phyloP scores from a whole-genome alignment of 2,888 invertebrate genomes.

The Aproaerema taeniolella region DNA sequence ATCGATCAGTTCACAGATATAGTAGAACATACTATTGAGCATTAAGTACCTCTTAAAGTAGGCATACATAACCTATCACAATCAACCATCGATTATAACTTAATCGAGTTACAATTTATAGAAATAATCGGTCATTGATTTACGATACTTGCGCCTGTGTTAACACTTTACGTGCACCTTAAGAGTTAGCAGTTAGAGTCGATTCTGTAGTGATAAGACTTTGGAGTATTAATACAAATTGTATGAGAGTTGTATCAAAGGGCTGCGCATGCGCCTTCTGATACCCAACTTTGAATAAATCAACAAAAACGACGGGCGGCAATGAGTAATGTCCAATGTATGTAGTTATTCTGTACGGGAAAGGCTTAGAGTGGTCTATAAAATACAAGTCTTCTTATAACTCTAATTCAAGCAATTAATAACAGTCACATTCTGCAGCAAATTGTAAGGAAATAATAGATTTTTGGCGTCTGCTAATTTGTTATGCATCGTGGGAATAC shows the following conservation, averaged over 20 bases:
- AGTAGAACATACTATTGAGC: too few relatives aligned
- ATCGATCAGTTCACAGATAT: too few relatives aligned
- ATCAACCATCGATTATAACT: constrained; percentile 68
- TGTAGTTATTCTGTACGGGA: constrained; percentile 43
- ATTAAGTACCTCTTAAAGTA: constrained; percentile 4
- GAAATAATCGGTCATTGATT: constrained; percentile 74
- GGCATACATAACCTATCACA: constrained; percentile 33
- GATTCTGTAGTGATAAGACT: constrained; percentile 22
- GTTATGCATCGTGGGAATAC: too few relatives aligned
- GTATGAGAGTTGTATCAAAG: constrained; percentile 67
- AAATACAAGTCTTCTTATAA: not conserved
- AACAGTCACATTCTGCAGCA: too few relatives aligned
- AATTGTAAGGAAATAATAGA: not conserved
- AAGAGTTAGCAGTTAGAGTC: constrained; percentile 16
- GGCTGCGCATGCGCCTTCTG: constrained; percentile 54
- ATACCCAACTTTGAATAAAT: constrained; percentile 71
- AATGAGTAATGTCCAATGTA: constrained; percentile 61
- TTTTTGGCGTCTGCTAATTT: not conserved
- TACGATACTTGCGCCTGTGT: constrained; percentile 36
- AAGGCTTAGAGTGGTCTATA: constrained; percentile 27
- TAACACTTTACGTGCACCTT: constrained; percentile 24
- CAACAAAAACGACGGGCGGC: constrained; percentile 74
- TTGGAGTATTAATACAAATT: constrained; percentile 57
- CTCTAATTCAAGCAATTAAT: too few relatives aligned
- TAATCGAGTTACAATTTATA: constrained; percentile 75